Evolutionary conservation across 2,797 vertebrate species (phyloP).

Genomic region (Xenopus petersii): DNA sequence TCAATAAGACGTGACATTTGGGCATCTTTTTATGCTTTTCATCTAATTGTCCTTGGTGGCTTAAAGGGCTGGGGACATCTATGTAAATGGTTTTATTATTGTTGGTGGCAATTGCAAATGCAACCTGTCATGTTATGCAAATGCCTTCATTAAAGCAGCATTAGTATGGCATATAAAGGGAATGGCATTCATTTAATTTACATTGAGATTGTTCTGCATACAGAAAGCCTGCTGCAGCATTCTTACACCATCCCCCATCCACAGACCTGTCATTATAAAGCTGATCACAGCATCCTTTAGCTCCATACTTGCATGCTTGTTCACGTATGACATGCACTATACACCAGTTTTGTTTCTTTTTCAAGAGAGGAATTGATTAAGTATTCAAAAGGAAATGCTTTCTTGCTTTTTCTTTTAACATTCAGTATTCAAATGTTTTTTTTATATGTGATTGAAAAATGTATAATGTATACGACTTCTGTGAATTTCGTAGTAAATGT

Average conservation of each 20-base stretch:
- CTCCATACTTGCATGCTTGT: constrained; percentile 15
- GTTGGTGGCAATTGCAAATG: neutral
- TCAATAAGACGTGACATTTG: too few relatives aligned
- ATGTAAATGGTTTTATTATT: neutral
- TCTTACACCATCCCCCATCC: constrained; percentile 22
- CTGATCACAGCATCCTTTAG: constrained; percentile 44
- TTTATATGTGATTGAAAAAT: too few relatives aligned
- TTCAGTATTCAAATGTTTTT: too few relatives aligned
- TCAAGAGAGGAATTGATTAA: too few relatives aligned
- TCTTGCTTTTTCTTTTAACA: too few relatives aligned
- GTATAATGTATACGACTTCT: too few relatives aligned
- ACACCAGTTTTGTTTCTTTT: neutral
- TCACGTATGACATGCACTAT: neutral
- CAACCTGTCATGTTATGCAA: neutral
- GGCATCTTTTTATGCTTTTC: too few relatives aligned
- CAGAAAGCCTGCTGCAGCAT: constrained; percentile 28
- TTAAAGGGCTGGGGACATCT: neutral
- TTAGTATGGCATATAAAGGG: neutral
- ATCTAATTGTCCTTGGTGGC: too few relatives aligned
- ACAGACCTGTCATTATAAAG: constrained; percentile 33
- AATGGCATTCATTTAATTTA: constrained; percentile 11
- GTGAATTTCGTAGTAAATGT: too few relatives aligned
- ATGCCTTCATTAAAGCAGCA: constrained; percentile 1
- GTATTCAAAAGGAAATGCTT: too few relatives aligned
- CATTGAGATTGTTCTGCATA: constrained; percentile 27